Evolutionary conservation across 1,140 invertebrate species (phyloP).

Genomic region (Paramacrobiotus metropolitanus): DNA sequence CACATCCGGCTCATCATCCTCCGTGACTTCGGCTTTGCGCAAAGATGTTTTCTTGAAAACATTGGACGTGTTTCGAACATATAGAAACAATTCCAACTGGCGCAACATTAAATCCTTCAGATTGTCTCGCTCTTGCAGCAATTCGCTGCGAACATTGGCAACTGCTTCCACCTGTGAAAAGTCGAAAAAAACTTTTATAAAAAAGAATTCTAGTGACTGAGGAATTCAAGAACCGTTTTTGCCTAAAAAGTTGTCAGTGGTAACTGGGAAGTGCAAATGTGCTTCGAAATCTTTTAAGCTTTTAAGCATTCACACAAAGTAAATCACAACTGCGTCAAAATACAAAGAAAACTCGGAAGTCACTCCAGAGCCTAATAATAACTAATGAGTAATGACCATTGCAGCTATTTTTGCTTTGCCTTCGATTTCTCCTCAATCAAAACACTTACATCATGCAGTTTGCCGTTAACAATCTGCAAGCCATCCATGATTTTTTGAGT

Average conservation of each 20-base stretch:
- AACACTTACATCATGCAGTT: not conserved
- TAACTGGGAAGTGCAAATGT: too few species aligned
- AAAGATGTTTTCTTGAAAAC: not conserved
- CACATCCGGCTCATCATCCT: not conserved
- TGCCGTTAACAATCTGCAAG: not conserved
- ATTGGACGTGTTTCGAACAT: not conserved
- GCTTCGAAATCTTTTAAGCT: too few species aligned
- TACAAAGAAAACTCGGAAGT: too few species aligned
- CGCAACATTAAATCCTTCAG: not conserved
- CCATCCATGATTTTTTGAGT: not conserved
- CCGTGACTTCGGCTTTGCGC: not conserved
- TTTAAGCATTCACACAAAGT: too few species aligned
- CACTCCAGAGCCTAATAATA: too few species aligned
- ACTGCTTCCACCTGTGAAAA: constrained; percentile 1
- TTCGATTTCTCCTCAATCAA: too few species aligned
- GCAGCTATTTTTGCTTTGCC: too few species aligned
- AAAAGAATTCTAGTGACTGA: too few species aligned
- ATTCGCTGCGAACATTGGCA: not conserved
- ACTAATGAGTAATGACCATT: too few species aligned
- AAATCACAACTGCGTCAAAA: too few species aligned
- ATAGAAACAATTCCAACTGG: not conserved
- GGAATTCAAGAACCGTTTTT: too few species aligned
- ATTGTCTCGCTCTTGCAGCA: not conserved
- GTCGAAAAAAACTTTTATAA: not conserved
- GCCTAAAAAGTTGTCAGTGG: not conserved